phyloP scores from a whole-genome alignment of 2,113 vertebrate genomes.

The Osmerus mordax region DNA sequence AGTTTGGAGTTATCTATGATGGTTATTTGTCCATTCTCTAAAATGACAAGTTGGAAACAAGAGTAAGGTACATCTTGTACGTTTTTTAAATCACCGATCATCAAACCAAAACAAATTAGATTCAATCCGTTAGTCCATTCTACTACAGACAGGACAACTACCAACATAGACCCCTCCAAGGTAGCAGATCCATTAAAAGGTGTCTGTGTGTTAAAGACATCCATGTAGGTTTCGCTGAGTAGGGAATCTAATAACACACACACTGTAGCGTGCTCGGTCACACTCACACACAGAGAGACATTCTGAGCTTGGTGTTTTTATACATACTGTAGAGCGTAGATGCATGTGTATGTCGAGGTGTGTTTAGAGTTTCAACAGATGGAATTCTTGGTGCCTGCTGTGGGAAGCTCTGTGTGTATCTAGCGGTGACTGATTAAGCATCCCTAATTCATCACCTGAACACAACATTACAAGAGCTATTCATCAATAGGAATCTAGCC shows the following conservation, averaged over 20 bases:
- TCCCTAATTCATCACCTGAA: no score
- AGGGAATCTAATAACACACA: no score
- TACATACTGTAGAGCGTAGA: not conserved
- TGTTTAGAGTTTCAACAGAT: not conserved
- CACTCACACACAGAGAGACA: no score
- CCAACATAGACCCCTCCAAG: no score
- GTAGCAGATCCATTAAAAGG: no score
- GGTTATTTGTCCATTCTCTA: slow-evolving; percentile 24
- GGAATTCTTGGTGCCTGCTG: not conserved
- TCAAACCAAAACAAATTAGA: not conserved
- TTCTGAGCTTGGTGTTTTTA: not conserved
- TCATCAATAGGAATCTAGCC: no score
- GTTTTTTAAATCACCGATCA: not conserved
- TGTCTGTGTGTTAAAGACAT: no score
- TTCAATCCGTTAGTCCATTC: no score
- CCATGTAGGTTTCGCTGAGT: no score
- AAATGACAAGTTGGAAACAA: not conserved
- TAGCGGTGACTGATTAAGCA: not conserved
- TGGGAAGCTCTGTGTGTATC: not conserved
- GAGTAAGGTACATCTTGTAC: not conserved
- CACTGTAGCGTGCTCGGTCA: no score
- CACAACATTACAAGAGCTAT: no score
- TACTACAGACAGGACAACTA: no score
- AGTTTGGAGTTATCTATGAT: slow-evolving; percentile 49
- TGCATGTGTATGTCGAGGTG: not conserved